phyloP scores from a whole-genome alignment of 2,888 invertebrate genomes.

The Drosophila melanosoma region DNA sequence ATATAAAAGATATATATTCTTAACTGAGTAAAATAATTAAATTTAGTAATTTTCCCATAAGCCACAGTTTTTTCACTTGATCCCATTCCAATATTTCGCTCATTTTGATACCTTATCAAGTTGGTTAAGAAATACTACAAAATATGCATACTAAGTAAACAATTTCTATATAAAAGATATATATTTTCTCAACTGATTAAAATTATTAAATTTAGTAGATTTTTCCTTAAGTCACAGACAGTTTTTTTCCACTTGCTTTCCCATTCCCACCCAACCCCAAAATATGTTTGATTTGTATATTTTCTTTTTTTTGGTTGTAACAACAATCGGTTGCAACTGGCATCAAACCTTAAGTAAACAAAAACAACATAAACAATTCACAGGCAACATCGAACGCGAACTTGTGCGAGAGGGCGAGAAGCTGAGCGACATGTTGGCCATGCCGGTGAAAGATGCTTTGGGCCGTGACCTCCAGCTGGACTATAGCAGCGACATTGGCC shows the following conservation, averaged over 20 bases:
- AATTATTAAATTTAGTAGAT: too few species aligned
- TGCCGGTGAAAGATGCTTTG: conserved; percentile 91
- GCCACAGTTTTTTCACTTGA: background rate
- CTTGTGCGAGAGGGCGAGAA: conserved; percentile 91
- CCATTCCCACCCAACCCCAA: background rate
- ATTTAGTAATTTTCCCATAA: too few species aligned
- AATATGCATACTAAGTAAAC: background rate
- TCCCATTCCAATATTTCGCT: background rate
- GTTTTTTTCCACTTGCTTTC: background rate
- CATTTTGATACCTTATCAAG: background rate
- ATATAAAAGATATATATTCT: background rate
- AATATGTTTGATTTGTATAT: background rate
- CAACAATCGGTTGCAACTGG: conserved; percentile 25
- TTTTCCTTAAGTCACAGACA: background rate
- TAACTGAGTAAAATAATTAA: background rate
- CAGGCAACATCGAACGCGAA: conserved; percentile 89
- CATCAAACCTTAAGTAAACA: conserved; percentile 5
- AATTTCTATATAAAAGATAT: background rate
- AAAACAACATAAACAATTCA: background rate
- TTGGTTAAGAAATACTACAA: background rate
- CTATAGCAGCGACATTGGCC: conserved; percentile 90
- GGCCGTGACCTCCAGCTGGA: conserved; percentile 89
- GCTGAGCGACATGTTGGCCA: conserved; percentile 90
- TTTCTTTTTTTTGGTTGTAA: conserved; percentile 1
- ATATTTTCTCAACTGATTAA: background rate